Base-by-base conservation (phyloP, 2,797 vertebrate species). In the Bradypodion ventrale region DNA sequence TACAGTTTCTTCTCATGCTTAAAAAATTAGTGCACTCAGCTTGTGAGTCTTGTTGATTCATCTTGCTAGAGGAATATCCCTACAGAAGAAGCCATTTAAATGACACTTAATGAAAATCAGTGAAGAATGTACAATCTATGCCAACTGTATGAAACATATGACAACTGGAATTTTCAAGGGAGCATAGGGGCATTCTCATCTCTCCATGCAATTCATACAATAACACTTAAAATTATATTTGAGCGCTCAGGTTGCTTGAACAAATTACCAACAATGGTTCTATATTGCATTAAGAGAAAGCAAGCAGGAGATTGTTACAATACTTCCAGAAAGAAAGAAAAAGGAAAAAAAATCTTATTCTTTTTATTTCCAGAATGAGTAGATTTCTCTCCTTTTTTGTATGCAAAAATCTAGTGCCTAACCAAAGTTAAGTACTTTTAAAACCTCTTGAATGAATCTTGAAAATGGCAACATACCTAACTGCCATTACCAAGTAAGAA, bases 71-170 rank as follows among this genome's bases (percentile, higher is more conserved):
- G 79, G 63, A 85, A 85, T 40, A 85, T 49, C 29, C 66, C 65
- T 77, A 81, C 73, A 25, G 79, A 82, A 56, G 56, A 69, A 81
- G 27, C 49, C 77, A 49, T 25, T 44, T 49, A 32, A 85, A 77
- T 85, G 65, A 63, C 42, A 76, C 63, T 85, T 85, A 56, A 70
- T n/a, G 73, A 76, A 85, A 75, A 72, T 68, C 73, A 85, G 52
- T 37, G 65, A 62, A 69, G 65, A 80, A 85, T 70, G 73, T 65
- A 82, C 79, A 85, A 52, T 77, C 74, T 81, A 84, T 63, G 79
- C 73, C 75, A 82, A 85, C 79, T 82, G 70, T 81, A 70, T 70
- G 79, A 81, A 85, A 77, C 65, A 82, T 85, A 77, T 72, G 79
- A 65, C 42, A 81, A 82, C 76, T 81, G 42, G 42, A 65, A 81